Conservation (phyloP, 2,113 vertebrate genomes). For the Turdus rufiventris region DNA sequence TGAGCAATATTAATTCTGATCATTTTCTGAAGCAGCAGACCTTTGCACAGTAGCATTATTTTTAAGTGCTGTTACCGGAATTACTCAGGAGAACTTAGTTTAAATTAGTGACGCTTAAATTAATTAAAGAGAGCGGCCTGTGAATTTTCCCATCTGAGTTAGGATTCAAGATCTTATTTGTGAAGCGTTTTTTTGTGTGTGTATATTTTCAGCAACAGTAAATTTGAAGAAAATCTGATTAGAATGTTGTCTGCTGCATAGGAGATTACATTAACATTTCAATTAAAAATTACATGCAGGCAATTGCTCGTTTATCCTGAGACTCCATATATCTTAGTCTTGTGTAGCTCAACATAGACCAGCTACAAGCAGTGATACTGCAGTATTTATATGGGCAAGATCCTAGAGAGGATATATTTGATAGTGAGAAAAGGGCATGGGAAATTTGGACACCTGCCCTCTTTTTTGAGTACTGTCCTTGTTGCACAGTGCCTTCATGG, state of each 20-base stretch:
- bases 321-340: neutral
- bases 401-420: neutral
- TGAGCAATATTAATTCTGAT: slow-evolving; percentile 17
- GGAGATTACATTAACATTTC: neutral
- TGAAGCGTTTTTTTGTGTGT: fast-evolving
- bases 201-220: slow-evolving; percentile 1
- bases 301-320: neutral
- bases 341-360: neutral
- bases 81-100: slow-evolving; percentile 52
- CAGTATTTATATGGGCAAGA: neutral
- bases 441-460: neutral
- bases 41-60: slow-evolving; percentile 30
- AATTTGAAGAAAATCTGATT: slow-evolving; percentile 29
- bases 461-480: neutral
- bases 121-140: slow-evolving; percentile 38
- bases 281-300: neutral
- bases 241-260: neutral
- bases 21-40: slow-evolving; percentile 6
- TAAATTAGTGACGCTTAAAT: slow-evolving; percentile 53
- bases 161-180: neutral
- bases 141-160: slow-evolving; percentile 40
- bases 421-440: neutral
- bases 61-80: slow-evolving; percentile 27
- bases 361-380: neutral
- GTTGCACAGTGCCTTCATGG: neutral